These are phyloP conservation scores for Erinaceus europaeus DNA, from an alignment of 2,113 vertebrate species.

Conservation along the genomic window DNA sequence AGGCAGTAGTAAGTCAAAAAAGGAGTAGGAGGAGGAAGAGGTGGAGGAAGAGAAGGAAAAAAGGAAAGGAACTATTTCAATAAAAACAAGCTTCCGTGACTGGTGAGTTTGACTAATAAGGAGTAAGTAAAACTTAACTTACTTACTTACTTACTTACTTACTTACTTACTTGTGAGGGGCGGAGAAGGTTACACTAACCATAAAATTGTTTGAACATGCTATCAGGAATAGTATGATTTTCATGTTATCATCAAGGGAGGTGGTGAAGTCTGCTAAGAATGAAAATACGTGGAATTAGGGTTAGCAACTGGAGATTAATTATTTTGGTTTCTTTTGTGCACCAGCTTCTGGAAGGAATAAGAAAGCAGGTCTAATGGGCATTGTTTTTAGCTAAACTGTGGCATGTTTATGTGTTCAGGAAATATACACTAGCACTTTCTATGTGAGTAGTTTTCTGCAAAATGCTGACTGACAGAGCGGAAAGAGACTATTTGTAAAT, in stretches of 20 bases:
- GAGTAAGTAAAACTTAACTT: not conserved
- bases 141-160: too few relatives aligned
- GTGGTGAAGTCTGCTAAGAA: not conserved
- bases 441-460: not conserved
- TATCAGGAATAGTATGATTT: not conserved
- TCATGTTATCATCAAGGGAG: not conserved
- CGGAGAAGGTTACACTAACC: not conserved
- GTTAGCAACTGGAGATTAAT: not conserved
- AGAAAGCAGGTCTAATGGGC: not conserved
- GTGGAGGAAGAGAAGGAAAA: too few relatives aligned
- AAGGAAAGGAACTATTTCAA: not conserved
- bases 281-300: not conserved
- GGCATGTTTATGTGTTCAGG: not conserved
- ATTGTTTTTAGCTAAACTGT: not conserved
- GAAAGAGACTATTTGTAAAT: conserved; percentile 1
- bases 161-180: too few relatives aligned
- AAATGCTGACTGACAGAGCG: not conserved
- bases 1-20: not conserved
- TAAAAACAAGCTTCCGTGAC: not conserved
- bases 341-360: not conserved
- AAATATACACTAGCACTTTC: not conserved
- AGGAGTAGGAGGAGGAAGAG: too few relatives aligned
- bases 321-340: too few relatives aligned
- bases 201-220: not conserved
- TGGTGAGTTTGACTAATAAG: not conserved